These are phyloP conservation scores for Amblyraja radiata DNA, from an alignment of 2,797 vertebrate genomes.

Conservation along the genomic window DNA sequence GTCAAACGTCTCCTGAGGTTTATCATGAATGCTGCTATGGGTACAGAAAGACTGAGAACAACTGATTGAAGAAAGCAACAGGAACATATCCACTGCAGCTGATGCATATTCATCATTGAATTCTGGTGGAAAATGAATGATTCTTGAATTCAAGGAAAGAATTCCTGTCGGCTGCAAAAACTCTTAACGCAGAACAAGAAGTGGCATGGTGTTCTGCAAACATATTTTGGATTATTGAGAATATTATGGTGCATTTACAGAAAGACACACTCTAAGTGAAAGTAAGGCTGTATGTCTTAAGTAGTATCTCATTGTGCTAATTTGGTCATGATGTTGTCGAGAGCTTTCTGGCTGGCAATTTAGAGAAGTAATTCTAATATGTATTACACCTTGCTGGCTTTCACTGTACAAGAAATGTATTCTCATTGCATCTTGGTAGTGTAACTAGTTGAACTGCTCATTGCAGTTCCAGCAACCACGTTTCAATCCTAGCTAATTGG, in stretches of 20 bases:
- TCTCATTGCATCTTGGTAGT: background rate
- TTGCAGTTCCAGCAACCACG: no score
- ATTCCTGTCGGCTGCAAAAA: background rate
- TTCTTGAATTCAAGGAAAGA: background rate
- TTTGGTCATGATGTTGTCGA: background rate
- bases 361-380: background rate
- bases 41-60: background rate
- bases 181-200: background rate
- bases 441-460: no score
- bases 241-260: background rate
- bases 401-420: background rate
- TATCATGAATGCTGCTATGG: background rate
- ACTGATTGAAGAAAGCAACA: background rate
- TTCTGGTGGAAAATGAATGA: background rate
- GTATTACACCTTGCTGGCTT: background rate
- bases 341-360: background rate
- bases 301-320: background rate
- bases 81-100: background rate
- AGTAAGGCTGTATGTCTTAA: background rate
- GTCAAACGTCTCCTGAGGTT: background rate
- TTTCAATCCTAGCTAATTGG: no score
- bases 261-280: background rate
- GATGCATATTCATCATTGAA: background rate
- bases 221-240: background rate
- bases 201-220: background rate